Evolutionary conservation across 2,797 vertebrate genomes (phyloP).

Genomic region (Pantherophis vulpinus): DNA sequence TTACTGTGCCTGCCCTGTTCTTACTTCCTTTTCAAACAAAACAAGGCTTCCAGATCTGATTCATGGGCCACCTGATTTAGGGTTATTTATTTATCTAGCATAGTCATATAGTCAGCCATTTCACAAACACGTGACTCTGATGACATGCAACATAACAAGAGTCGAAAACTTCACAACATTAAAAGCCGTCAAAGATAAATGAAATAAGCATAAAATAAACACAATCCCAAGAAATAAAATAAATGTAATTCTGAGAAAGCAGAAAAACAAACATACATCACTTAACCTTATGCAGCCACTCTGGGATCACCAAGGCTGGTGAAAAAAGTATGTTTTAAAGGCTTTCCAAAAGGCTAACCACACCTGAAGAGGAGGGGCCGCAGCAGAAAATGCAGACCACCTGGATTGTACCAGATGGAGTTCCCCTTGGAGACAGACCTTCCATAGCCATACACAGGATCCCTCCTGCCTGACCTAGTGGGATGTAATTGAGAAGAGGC

Average conservation of each 20-base stretch:
- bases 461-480: background rate
- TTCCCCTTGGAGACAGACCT: background rate
- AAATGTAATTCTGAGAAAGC: background rate
- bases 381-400: background rate
- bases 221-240: background rate
- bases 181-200: background rate
- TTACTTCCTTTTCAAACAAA: background rate
- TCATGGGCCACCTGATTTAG: background rate
- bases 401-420: too few species aligned
- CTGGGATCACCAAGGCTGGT: background rate
- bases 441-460: too few species aligned
- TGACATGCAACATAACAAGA: background rate
- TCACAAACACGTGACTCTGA: background rate
- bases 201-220: background rate
- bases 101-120: background rate
- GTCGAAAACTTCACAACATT: background rate
- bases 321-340: background rate
- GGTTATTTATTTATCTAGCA: background rate
- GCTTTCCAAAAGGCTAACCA: background rate
- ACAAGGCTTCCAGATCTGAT: background rate
- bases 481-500: background rate
- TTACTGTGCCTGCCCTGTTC: background rate
- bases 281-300: background rate
- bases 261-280: background rate
- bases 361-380: background rate